Conservation (phyloP, 2,888 invertebrate genomes). For the Tetropium fuscum region DNA sequence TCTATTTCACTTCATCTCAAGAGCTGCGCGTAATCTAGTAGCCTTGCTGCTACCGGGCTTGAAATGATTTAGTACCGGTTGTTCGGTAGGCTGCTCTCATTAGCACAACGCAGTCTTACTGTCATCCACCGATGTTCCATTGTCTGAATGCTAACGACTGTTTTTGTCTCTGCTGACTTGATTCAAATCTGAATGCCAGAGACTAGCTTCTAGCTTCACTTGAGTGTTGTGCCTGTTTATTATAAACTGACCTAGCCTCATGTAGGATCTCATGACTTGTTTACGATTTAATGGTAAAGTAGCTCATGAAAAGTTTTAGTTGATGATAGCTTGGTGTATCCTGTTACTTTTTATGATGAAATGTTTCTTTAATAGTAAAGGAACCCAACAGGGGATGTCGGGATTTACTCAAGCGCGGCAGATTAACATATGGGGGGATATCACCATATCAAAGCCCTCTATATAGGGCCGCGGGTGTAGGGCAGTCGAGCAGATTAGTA, state of each 20-base stretch:
- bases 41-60: slow-evolving; percentile 9
- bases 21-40: slow-evolving; percentile 9
- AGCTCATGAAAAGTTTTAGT: background rate
- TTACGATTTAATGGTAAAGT: slow-evolving; percentile 1
- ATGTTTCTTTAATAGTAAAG: too few species aligned
- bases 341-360: too few species aligned
- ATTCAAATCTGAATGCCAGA: background rate
- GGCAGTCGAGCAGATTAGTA: too few species aligned
- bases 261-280: background rate
- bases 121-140: slow-evolving; percentile 12
- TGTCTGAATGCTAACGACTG: background rate
- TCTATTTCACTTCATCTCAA: background rate
- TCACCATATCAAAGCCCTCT: too few species aligned
- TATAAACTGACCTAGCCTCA: slow-evolving; percentile 12
- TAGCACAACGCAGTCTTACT: slow-evolving; percentile 5
- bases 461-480: too few species aligned
- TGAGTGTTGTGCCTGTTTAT: slow-evolving; percentile 2
- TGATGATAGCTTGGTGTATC: too few species aligned
- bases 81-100: slow-evolving; percentile 9
- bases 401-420: too few species aligned
- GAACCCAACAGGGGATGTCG: too few species aligned
- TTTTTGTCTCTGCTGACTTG: background rate
- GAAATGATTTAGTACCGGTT: slow-evolving; percentile 9
- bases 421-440: too few species aligned
- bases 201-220: background rate